A percentile compares a stretch with the other conserved stretches of the same genome.
Conservation (phyloP, 2,113 vertebrate genomes). For the Struthidea cinerea region DNA sequence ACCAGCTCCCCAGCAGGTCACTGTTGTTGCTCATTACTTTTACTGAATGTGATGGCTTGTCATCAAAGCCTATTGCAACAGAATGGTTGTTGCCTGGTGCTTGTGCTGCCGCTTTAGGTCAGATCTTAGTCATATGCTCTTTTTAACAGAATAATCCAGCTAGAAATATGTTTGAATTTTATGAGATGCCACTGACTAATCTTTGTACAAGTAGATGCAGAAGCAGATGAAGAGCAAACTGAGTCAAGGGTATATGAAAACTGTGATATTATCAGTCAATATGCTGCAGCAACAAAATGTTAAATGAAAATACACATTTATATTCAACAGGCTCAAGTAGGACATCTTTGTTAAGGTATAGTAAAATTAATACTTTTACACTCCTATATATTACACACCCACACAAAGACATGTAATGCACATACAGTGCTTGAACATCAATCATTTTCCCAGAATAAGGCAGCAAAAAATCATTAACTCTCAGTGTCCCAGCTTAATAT, state of each 20-base stretch:
- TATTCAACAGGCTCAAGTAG: constrained; percentile 27
- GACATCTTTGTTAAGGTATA: constrained; percentile 35
- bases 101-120: constrained; percentile 13
- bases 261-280: neutral
- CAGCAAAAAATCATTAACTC: constrained; percentile 51
- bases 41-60: constrained; percentile 12
- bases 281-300: neutral
- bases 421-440: neutral
- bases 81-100: neutral
- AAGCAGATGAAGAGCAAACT: neutral
- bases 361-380: constrained; percentile 46
- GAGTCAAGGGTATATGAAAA: neutral
- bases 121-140: neutral
- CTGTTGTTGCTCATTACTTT: constrained; percentile 25
- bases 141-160: constrained; percentile 4
- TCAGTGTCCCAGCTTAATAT: constrained; percentile 45
- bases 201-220: neutral
- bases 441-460: constrained; percentile 54
- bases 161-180: neutral
- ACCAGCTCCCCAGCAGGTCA: neutral
- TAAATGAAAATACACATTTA: constrained; percentile 17
- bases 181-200: neutral
- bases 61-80: constrained; percentile 32
- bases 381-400: constrained; percentile 24
- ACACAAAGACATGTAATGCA: constrained; percentile 22